Evolutionary conservation across 2,113 vertebrate genomes (phyloP).

Genomic region (Menura novaehollandiae): DNA sequence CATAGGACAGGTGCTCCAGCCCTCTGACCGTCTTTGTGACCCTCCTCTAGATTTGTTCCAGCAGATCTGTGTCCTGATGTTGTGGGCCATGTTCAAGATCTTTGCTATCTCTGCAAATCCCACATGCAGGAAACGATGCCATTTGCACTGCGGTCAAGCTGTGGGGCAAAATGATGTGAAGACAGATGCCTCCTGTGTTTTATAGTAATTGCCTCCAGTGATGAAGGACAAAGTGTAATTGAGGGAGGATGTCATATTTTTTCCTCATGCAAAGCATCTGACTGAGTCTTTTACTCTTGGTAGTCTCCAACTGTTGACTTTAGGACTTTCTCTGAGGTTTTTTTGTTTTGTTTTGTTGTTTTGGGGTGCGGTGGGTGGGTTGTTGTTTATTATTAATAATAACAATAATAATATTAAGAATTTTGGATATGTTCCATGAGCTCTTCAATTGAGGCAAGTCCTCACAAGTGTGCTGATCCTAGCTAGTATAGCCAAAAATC

Average conservation of each 20-base stretch:
- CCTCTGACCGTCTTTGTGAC: neutral
- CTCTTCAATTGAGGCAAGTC: neutral
- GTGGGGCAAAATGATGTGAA: neutral
- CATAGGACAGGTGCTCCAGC: neutral
- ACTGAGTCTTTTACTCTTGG: neutral
- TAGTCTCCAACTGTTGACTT: neutral
- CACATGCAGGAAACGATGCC: rapidly evolving
- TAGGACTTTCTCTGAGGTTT: neutral
- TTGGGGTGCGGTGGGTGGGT: neutral
- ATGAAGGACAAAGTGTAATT: neutral
- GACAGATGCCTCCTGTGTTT: neutral
- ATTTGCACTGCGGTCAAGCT: neutral
- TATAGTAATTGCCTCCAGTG: neutral
- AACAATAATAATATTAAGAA: no score
- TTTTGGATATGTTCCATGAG: neutral
- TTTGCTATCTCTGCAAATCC: neutral
- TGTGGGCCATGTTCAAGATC: rapidly evolving
- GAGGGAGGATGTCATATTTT: neutral
- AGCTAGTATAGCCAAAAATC: neutral
- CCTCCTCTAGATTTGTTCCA: neutral
- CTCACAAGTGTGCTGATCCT: neutral
- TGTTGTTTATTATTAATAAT: no score
- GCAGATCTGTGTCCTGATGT: neutral
- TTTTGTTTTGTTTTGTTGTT: neutral
- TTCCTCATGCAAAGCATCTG: neutral